phyloP scores from a whole-genome alignment of 2,797 vertebrate species.

The Danionella dracula region DNA sequence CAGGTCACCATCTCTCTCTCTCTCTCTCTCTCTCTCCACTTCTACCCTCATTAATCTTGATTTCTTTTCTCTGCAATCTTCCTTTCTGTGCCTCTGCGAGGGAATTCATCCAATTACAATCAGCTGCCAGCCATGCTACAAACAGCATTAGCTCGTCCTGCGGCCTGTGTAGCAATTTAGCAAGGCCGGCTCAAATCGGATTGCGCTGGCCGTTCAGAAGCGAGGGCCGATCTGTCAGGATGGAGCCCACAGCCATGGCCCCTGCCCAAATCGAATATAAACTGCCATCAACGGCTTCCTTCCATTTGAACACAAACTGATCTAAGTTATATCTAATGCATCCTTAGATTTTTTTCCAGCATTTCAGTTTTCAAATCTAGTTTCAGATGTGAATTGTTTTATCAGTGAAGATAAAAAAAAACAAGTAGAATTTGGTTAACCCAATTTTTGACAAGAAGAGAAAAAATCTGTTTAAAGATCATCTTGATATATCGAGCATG shows the following conservation, averaged over 20 bases:
- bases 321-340: too few relatives aligned
- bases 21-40: conserved; percentile 60
- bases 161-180: conserved; percentile 75
- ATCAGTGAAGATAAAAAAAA: too few relatives aligned
- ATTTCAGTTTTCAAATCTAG: too few relatives aligned
- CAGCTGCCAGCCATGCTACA: conserved; percentile 69
- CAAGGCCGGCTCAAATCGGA: conserved; percentile 69
- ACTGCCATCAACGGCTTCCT: conserved; percentile 51
- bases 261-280: conserved; percentile 71
- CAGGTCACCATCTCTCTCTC: conserved; percentile 59
- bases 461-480: too few relatives aligned
- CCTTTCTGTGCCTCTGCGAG: conserved; percentile 72
- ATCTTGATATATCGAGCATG: too few relatives aligned
- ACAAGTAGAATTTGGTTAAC: too few relatives aligned
- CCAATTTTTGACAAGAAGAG: too few relatives aligned
- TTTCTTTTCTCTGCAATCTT: conserved; percentile 67
- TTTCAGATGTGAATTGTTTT: too few relatives aligned
- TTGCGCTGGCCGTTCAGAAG: conserved; percentile 76
- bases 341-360: too few relatives aligned
- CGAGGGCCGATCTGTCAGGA: conserved; percentile 76
- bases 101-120: conserved; percentile 85
- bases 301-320: too few relatives aligned
- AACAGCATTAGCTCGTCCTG: conserved; percentile 70
- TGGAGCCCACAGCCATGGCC: conserved; percentile 47
- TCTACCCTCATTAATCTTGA: conserved; percentile 81